Conservation (phyloP, 53 echinoderm and acorn worm species). For the Arbacia lixula region DNA sequence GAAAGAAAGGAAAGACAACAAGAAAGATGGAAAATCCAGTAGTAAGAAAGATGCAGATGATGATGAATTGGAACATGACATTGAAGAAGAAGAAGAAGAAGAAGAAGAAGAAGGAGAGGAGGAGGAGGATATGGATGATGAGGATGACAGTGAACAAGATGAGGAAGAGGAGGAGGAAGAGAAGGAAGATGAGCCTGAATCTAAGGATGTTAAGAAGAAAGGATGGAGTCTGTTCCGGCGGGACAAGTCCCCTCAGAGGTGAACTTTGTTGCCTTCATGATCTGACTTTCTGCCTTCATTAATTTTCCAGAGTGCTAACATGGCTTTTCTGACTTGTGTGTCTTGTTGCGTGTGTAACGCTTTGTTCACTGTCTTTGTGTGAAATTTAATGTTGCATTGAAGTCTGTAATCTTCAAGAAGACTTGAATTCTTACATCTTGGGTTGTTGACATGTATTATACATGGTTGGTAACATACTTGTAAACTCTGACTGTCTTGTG, state of each 20-base stretch:
- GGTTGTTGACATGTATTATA: too few species aligned
- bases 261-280: slow-evolving; percentile 2
- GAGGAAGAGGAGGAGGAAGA: slow-evolving; percentile 58
- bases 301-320: too few species aligned
- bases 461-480: too few species aligned
- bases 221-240: slow-evolving; percentile 38
- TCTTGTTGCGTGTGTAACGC: too few species aligned
- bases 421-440: too few species aligned
- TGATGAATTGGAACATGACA: slow-evolving; percentile 59
- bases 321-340: too few species aligned
- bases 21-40: not conserved
- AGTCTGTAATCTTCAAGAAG: too few species aligned
- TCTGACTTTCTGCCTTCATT: too few species aligned
- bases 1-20: slow-evolving; percentile 15
- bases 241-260: slow-evolving; percentile 55
- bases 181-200: not conserved
- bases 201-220: slow-evolving; percentile 39
- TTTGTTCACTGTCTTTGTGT: too few species aligned
- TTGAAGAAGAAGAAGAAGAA: slow-evolving; percentile 62
- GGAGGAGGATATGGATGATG: slow-evolving; percentile 56
- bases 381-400: too few species aligned
- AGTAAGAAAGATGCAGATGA: slow-evolving; percentile 29
- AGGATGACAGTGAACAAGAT: slow-evolving; percentile 20
- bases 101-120: slow-evolving; percentile 57
- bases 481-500: too few species aligned